Percentiles rank a stretch among this genome's conserved stretches.
phyloP scores from a whole-genome alignment of 2,888 invertebrate genomes.

The Protophormia terraenovae region DNA sequence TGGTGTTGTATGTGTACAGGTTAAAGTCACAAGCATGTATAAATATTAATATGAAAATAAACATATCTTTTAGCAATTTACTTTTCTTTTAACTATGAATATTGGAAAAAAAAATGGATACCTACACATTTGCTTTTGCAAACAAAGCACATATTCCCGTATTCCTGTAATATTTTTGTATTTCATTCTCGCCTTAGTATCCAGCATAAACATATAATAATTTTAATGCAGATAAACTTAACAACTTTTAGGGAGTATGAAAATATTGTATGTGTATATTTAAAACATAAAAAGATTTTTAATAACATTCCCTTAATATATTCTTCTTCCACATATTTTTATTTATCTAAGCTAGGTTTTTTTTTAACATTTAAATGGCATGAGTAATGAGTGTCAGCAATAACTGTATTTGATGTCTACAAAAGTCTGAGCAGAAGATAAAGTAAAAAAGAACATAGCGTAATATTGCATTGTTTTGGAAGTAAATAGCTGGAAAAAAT shows the following conservation, averaged over 20 bases:
- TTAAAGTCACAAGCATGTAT: constrained; percentile 19
- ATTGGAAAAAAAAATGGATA: background rate
- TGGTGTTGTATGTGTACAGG: background rate
- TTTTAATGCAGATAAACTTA: constrained; percentile 69
- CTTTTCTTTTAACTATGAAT: background rate
- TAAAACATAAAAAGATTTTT: constrained; percentile 20
- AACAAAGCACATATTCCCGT: background rate
- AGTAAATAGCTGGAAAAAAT: constrained; percentile 1
- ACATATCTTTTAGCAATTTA: background rate
- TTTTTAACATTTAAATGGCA: background rate
- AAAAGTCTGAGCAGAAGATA: constrained; percentile 28
- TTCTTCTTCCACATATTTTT: background rate
- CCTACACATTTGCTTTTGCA: background rate
- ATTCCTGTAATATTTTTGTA: background rate
- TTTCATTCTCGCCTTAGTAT: background rate
- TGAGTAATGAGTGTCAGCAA: background rate
- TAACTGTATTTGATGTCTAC: constrained; percentile 35
- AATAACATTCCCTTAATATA: background rate
- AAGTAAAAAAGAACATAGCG: background rate
- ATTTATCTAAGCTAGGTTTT: background rate
- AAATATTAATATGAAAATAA: background rate
- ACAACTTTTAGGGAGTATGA: constrained; percentile 62
- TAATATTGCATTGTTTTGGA: background rate
- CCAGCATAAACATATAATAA: constrained; percentile 45
- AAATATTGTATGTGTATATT: constrained; percentile 41